Conservation (phyloP, 2,888 invertebrate species). For the Schrankia costaestrigalis region DNA sequence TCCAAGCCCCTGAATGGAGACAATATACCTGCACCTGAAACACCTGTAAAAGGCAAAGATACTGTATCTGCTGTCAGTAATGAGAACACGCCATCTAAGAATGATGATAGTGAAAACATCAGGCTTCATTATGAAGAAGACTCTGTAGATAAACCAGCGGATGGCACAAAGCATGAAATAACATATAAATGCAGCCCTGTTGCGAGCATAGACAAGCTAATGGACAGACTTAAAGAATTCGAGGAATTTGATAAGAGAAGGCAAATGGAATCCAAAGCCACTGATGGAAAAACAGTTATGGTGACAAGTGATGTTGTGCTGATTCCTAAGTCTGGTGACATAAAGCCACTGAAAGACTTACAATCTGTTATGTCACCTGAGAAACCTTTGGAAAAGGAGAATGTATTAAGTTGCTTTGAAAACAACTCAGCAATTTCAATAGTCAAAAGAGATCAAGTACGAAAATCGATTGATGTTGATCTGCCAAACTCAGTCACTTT, state of each 20-base stretch:
- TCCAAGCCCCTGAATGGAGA: conserved; percentile 60
- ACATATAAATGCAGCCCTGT: conserved; percentile 62
- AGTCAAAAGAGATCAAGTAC: conserved; percentile 71
- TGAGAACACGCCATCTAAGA: conserved; percentile 66
- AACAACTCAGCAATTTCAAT: conserved; percentile 78
- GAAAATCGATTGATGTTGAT: conserved; percentile 73
- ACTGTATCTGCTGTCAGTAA: conserved; percentile 41
- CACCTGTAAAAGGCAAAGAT: conserved; percentile 66
- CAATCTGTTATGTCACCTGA: conserved; percentile 71
- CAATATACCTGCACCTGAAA: conserved; percentile 51
- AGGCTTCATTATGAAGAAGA: conserved; percentile 71
- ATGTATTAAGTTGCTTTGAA: conserved; percentile 74
- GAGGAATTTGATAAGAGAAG: conserved; percentile 75
- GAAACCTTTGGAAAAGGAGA: conserved; percentile 68
- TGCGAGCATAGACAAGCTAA: conserved; percentile 74
- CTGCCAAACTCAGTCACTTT: conserved; percentile 72
- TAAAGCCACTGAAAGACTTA: conserved; percentile 69
- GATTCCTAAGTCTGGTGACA: conserved; percentile 73
- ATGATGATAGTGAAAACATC: conserved; percentile 71
- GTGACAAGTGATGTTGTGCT: conserved; percentile 74
- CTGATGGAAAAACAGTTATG: conserved; percentile 66
- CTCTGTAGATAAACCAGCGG: conserved; percentile 59
- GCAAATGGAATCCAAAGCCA: conserved; percentile 62
- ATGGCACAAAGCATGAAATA: conserved; percentile 55
- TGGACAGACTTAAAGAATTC: conserved; percentile 75